A percentile compares a stretch with the other conserved stretches of the same genome.
phyloP scores from a whole-genome alignment of 2,113 vertebrate species.

The Dascyllus trimaculatus region DNA sequence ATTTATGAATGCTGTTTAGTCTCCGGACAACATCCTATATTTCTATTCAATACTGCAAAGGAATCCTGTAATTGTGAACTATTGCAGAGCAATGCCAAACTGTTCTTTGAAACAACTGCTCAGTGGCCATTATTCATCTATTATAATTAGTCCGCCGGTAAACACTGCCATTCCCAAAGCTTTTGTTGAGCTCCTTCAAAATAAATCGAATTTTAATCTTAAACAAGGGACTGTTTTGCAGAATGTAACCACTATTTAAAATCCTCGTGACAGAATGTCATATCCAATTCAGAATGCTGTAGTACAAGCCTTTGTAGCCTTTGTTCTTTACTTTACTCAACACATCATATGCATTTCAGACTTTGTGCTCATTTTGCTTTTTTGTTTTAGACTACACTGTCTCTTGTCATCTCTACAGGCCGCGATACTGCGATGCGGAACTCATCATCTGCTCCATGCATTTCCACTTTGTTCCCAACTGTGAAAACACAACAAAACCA shows the following conservation, averaged over 20 bases:
- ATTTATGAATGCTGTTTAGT: not conserved
- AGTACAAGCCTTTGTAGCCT: not conserved
- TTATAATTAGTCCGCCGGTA: not conserved
- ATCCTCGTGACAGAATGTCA: no score
- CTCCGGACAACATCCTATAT: not conserved
- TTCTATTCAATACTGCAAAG: not conserved
- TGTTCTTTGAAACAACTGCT: not conserved
- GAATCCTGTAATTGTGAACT: not conserved
- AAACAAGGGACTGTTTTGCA: not conserved
- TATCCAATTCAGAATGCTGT: not conserved
- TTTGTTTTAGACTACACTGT: not conserved
- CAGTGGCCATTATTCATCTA: not conserved
- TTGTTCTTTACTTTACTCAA: not conserved
- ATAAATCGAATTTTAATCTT: not conserved
- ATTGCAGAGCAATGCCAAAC: not conserved
- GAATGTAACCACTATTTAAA: not conserved
- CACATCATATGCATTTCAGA: not conserved
- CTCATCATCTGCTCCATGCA: not conserved
- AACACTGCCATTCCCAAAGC: not conserved
- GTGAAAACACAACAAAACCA: conserved; percentile 16
- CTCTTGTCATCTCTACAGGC: not conserved
- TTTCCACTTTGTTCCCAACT: not conserved
- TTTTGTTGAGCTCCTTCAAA: not conserved
- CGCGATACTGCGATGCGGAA: not conserved
- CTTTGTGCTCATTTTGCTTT: conserved; percentile 26